Evolutionary conservation across 1,140 invertebrate genomes (phyloP).

Genomic region (Pogonomyrmex californicus): DNA sequence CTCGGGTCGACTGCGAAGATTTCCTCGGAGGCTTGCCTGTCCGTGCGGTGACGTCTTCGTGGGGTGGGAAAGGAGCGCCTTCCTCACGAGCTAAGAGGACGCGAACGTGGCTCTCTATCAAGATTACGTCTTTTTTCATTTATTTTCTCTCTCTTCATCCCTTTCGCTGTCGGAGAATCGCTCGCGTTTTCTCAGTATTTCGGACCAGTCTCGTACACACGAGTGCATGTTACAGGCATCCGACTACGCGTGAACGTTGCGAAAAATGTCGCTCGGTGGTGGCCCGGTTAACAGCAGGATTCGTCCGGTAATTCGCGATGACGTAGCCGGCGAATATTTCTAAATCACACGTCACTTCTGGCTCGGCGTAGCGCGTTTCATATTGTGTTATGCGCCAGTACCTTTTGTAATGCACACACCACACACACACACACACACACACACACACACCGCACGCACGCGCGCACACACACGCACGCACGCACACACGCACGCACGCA

Average conservation of each 20-base stretch:
- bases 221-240: not conserved
- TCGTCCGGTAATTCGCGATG: slow-evolving; percentile 42
- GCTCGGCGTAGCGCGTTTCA: slow-evolving; percentile 15
- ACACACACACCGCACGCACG: too few species aligned
- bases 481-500: too few species aligned
- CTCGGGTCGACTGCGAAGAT: slow-evolving; percentile 75
- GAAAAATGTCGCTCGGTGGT: slow-evolving; percentile 36
- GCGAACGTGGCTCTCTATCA: slow-evolving; percentile 6
- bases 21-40: slow-evolving; percentile 79
- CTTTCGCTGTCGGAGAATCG: not conserved
- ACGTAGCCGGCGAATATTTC: slow-evolving; percentile 56
- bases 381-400: not conserved
- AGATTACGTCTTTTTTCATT: slow-evolving; percentile 2
- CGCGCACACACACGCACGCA: too few species aligned
- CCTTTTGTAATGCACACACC: slow-evolving; percentile 43
- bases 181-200: not conserved
- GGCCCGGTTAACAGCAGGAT: slow-evolving; percentile 3
- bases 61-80: not conserved
- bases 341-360: slow-evolving; percentile 59
- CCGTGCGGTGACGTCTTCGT: slow-evolving; percentile 43
- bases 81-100: slow-evolving; percentile 10
- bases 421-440: not conserved
- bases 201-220: not conserved
- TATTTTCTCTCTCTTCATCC: not conserved
- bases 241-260: not conserved